Evolutionary conservation across 2,888 invertebrate species (phyloP).

Genomic region (Scaptomyza tumidula): DNA sequence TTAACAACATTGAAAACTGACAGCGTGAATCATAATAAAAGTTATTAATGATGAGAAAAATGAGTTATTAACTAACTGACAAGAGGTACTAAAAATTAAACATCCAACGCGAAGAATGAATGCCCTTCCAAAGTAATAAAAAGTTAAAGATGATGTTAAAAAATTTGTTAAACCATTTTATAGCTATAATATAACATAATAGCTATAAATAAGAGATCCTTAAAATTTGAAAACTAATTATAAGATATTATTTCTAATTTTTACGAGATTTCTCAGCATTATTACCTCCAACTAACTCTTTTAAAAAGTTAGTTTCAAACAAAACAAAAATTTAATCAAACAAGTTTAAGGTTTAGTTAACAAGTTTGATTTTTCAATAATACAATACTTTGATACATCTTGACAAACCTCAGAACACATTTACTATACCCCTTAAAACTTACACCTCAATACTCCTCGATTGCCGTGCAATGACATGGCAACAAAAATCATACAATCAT

Average conservation of each 20-base stretch:
- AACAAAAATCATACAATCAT: conserved; percentile 10
- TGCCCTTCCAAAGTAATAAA: conserved; percentile 16
- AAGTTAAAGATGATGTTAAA: too few species aligned
- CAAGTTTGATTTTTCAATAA: too few species aligned
- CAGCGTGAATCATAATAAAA: conserved; percentile 82
- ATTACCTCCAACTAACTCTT: too few species aligned
- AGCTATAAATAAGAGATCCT: too few species aligned
- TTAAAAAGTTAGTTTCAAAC: too few species aligned
- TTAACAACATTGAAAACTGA: conserved; percentile 83
- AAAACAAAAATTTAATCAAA: too few species aligned
- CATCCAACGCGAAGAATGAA: conserved; percentile 14
- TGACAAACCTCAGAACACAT: conserved; percentile 1
- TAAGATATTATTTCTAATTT: too few species aligned
- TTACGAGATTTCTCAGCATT: too few species aligned
- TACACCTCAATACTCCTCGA: neutral
- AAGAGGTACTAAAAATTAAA: neutral
- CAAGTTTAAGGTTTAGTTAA: too few species aligned
- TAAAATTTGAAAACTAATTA: too few species aligned
- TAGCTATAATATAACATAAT: too few species aligned
- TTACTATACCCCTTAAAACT: conserved; percentile 13
- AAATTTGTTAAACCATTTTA: too few species aligned
- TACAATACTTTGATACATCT: neutral
- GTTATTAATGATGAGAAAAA: conserved; percentile 81
- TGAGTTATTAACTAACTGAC: conserved; percentile 75
- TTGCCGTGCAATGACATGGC: conserved; percentile 19